A percentile compares a stretch with the other conserved stretches of the same genome.
Evolutionary conservation across 2,113 vertebrate species (phyloP).

Genomic region (Pachypanchax playfairii): DNA sequence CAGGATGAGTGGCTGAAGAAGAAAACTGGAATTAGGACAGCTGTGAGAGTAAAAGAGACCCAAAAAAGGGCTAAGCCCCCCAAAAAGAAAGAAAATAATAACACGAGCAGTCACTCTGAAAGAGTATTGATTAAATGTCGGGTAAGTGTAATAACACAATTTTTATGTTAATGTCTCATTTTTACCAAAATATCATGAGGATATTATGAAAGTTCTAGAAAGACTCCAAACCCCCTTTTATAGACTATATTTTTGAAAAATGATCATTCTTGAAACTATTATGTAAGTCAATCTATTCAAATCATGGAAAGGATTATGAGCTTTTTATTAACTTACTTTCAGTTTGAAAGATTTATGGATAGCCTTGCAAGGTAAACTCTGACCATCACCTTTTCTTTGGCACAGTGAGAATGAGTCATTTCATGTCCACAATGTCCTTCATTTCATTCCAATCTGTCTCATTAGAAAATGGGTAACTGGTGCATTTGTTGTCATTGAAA

Average conservation of each 20-base stretch:
- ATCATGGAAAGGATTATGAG: background rate
- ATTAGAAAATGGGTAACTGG: background rate
- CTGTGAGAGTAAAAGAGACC: conserved; percentile 1
- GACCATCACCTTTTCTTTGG: background rate
- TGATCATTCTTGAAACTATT: background rate
- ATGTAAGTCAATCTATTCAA: background rate
- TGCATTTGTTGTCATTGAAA: background rate
- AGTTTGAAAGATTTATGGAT: background rate
- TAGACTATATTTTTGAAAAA: background rate
- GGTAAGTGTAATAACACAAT: background rate
- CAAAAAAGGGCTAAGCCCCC: conserved; percentile 2
- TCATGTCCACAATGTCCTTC: background rate
- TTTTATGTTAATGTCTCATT: background rate
- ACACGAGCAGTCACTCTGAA: background rate
- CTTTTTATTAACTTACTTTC: background rate
- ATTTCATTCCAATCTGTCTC: background rate
- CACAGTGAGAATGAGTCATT: background rate
- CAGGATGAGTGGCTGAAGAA: conserved; percentile 22
- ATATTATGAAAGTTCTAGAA: background rate
- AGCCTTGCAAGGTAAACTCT: background rate
- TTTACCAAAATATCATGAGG: background rate
- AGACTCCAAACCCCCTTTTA: too few relatives aligned
- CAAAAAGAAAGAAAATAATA: conserved; percentile 13
- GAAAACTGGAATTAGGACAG: conserved; percentile 2
- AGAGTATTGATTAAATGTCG: background rate